Evolutionary conservation across 2,797 vertebrate species (phyloP).

Genomic region (Prionace glauca): DNA sequence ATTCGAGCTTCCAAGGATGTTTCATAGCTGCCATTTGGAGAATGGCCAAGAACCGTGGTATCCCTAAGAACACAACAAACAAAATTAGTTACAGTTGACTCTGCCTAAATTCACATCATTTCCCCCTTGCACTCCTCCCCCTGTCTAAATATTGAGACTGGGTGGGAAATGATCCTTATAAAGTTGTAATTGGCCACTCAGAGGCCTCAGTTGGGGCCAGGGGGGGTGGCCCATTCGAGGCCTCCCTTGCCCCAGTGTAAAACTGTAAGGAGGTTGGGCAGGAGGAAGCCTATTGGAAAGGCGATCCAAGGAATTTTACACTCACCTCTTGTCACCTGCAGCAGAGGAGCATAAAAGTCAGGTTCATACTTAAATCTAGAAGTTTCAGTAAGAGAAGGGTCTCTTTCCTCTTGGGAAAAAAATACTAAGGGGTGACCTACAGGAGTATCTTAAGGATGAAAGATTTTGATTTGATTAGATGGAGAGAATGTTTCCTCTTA

Average conservation of each 20-base stretch:
- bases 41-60: conserved; percentile 77
- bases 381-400: background rate
- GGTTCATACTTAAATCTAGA: background rate
- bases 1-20: conserved; percentile 89
- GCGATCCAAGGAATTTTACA: too few relatives aligned
- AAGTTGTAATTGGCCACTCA: too few relatives aligned
- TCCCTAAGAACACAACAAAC: conserved; percentile 60
- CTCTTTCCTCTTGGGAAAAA: background rate
- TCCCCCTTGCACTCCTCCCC: background rate
- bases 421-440: background rate
- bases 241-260: too few relatives aligned
- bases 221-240: too few relatives aligned
- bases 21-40: conserved; percentile 85
- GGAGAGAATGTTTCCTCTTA: background rate
- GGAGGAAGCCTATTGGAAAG: too few relatives aligned
- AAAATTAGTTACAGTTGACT: background rate
- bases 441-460: background rate
- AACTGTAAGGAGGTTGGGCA: too few relatives aligned
- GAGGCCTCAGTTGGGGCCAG: too few relatives aligned
- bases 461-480: background rate
- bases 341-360: too few relatives aligned
- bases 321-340: too few relatives aligned
- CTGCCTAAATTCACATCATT: background rate
- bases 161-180: too few relatives aligned
- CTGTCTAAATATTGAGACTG: too few relatives aligned